Evolutionary conservation across 64 coral and sea anemone genomes (phyloP).

Genomic region (Dendrophyllia cribrosa): DNA sequence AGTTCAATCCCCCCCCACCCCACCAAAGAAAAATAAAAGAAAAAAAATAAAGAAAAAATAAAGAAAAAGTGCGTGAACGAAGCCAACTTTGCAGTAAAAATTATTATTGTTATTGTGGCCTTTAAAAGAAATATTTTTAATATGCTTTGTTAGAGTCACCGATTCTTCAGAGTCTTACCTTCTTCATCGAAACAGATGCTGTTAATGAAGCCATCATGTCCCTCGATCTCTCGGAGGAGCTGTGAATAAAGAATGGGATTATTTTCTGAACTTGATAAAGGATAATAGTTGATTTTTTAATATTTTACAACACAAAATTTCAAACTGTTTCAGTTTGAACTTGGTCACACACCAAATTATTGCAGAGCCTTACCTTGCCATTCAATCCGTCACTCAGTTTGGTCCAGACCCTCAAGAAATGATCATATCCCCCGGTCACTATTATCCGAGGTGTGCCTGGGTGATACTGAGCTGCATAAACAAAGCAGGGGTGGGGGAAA

Average conservation of each 20-base stretch:
- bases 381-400: constrained; percentile 83
- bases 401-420: constrained; percentile 89
- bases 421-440: constrained; percentile 96
- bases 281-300: too few relatives aligned
- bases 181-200: constrained; percentile 88
- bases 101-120: too few relatives aligned
- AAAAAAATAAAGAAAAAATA: too few relatives aligned
- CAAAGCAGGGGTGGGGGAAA: constrained; percentile 96
- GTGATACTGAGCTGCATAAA: constrained; percentile 94
- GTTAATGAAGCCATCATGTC: constrained; percentile 94
- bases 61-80: too few relatives aligned
- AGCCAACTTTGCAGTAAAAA: too few relatives aligned
- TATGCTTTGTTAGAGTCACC: too few relatives aligned
- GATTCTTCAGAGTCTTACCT: constrained; percentile 52
- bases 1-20: too few relatives aligned
- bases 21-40: too few relatives aligned
- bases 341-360: not conserved
- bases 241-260: not conserved
- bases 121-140: too few relatives aligned
- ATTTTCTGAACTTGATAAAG: too few relatives aligned
- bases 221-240: constrained; percentile 88
- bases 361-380: constrained; percentile 71
- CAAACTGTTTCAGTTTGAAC: too few relatives aligned
- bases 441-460: constrained; percentile 70
- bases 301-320: too few relatives aligned